These are phyloP conservation scores for Astyanax mexicanus DNA, from an alignment of 2,797 vertebrate species.

Conservation along the genomic window DNA sequence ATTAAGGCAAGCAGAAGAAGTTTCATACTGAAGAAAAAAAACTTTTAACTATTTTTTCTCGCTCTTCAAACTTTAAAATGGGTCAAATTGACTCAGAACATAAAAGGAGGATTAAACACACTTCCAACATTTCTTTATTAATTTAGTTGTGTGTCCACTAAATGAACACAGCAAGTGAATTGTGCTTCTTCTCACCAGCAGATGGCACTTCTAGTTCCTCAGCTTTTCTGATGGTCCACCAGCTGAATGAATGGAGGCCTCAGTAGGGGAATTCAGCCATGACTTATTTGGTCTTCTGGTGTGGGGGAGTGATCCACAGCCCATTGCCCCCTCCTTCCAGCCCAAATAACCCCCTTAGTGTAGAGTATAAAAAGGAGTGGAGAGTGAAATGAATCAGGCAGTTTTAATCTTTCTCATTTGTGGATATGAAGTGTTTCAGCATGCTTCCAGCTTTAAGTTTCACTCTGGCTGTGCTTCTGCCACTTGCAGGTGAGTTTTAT, in stretches of 20 bases:
- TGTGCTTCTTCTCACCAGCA: background rate
- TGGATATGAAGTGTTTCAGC: slow-evolving; percentile 6
- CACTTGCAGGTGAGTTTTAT: slow-evolving; percentile 50
- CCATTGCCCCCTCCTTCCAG: background rate
- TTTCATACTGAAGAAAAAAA: too few relatives aligned
- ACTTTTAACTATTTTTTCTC: too few relatives aligned
- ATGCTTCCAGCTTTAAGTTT: slow-evolving; percentile 41
- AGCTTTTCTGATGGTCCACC: background rate
- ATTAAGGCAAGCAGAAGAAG: too few relatives aligned
- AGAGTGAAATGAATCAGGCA: background rate
- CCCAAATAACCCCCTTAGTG: background rate
- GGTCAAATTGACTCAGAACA: too few relatives aligned
- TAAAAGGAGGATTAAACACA: too few relatives aligned
- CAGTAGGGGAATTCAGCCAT: slow-evolving; percentile 45
- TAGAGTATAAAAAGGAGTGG: background rate
- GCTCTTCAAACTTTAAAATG: too few relatives aligned
- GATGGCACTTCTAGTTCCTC: too few relatives aligned
- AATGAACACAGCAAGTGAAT: too few relatives aligned
- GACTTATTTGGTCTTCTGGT: slow-evolving; percentile 14
- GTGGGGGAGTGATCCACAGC: slow-evolving; percentile 4
- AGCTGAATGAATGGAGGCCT: background rate
- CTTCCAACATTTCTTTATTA: too few relatives aligned
- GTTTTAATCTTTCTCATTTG: background rate
- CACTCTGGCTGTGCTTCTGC: slow-evolving; percentile 36
- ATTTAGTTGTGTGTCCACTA: too few relatives aligned